Conservation (phyloP, 2,113 vertebrate species). For the Antechinus stuartii region DNA sequence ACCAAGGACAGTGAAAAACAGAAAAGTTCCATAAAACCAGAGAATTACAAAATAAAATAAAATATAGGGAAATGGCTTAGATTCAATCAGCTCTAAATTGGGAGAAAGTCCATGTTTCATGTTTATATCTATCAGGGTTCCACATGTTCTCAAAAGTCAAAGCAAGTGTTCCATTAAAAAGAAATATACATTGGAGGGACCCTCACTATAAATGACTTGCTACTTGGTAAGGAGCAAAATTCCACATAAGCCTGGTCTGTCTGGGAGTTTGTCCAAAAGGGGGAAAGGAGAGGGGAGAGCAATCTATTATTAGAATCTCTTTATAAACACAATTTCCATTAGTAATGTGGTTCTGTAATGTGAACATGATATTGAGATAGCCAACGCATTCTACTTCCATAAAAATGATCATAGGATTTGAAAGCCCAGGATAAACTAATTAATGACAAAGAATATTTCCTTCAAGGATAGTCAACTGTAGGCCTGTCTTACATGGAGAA, state of each 20-base stretch:
- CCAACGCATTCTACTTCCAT: neutral
- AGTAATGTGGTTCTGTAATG: neutral
- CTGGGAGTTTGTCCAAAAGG: neutral
- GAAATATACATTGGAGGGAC: neutral
- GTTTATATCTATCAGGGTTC: neutral
- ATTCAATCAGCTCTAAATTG: neutral
- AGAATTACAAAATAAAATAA: neutral
- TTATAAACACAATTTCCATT: neutral
- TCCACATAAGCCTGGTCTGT: neutral
- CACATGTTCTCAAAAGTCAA: neutral
- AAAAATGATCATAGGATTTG: neutral
- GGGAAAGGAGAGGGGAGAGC: neutral
- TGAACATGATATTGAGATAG: neutral
- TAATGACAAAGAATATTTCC: neutral
- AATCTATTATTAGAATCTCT: conserved; percentile 1
- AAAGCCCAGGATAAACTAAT: neutral
- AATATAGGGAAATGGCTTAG: neutral
- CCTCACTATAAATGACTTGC: neutral
- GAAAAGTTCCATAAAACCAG: neutral
- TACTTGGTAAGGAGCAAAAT: neutral
- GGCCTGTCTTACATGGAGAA: neutral
- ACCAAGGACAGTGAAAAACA: neutral
- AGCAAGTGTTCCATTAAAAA: neutral
- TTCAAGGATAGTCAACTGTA: neutral
- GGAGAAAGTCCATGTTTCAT: neutral